These are phyloP conservation scores for Tanypteryx hageni DNA, from an alignment of 2,888 invertebrate genomes.

Conservation along the genomic window DNA sequence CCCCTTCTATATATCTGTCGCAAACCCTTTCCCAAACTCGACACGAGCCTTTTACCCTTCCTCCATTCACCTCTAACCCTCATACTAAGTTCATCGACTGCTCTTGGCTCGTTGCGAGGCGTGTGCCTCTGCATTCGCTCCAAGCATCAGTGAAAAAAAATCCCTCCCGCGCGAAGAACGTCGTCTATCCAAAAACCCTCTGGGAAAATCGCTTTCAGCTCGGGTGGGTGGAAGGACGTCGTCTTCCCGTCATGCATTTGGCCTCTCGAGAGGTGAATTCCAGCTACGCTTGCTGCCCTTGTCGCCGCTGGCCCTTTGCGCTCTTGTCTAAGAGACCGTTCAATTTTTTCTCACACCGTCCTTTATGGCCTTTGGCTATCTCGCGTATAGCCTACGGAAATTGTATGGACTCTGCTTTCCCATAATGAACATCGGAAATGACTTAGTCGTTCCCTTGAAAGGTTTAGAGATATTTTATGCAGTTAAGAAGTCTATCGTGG, in stretches of 20 bases:
- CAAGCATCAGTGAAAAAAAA: not conserved
- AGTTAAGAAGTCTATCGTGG: too few relatives aligned
- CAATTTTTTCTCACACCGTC: not conserved
- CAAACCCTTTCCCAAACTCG: not conserved
- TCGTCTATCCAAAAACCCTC: not conserved
- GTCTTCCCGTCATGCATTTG: not conserved
- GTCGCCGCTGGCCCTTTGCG: not conserved
- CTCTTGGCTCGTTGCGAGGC: not conserved
- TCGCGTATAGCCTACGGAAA: not conserved
- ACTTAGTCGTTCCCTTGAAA: too few relatives aligned
- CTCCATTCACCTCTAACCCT: not conserved
- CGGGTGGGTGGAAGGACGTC: not conserved
- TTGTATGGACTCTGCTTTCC: not conserved
- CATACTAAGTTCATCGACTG: not conserved
- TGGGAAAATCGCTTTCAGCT: slow-evolving; percentile 10
- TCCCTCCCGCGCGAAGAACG: not conserved
- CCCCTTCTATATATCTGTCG: not conserved
- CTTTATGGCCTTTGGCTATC: not conserved
- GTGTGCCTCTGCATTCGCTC: not conserved
- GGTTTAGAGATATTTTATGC: too few relatives aligned
- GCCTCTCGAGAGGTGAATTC: not conserved
- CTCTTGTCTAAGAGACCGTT: not conserved
- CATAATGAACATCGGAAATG: too few relatives aligned
- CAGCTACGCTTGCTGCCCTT: not conserved
- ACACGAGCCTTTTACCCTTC: not conserved